Conservation (phyloP, 2,113 vertebrate genomes). For the Aphyosemion australe region DNA sequence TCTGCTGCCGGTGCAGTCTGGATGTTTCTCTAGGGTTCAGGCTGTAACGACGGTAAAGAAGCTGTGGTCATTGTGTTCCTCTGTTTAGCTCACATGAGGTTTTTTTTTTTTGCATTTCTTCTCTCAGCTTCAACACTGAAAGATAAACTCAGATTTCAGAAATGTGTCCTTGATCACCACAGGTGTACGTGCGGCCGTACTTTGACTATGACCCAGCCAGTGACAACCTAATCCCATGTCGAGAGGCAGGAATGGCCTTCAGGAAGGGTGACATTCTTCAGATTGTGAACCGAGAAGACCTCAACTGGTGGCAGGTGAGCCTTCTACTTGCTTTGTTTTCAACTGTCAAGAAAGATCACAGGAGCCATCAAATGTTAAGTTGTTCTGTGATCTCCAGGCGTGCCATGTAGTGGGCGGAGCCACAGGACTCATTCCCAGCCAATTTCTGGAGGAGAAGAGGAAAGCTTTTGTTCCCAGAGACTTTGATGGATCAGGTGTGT, state of each 20-base stretch:
- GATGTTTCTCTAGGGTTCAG: background rate
- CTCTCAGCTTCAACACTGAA: background rate
- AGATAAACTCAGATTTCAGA: background rate
- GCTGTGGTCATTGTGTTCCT: background rate
- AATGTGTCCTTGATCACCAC: constrained; percentile 32
- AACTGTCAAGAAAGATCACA: background rate
- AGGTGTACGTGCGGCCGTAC: constrained; percentile 97
- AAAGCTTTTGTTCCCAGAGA: constrained; percentile 97
- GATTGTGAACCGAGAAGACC: constrained; percentile 96
- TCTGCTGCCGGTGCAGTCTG: background rate
- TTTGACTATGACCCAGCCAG: constrained; percentile 96
- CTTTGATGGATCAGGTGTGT: constrained; percentile 90
- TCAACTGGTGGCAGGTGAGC: constrained; percentile 98
- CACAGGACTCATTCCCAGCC: constrained; percentile 96
- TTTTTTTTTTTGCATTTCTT: too few relatives aligned
- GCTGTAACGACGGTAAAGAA: background rate
- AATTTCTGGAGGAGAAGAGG: constrained; percentile 97
- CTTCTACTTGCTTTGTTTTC: background rate
- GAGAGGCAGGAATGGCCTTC: constrained; percentile 95
- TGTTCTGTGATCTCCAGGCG: constrained; percentile 76
- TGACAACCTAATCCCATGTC: constrained; percentile 96
- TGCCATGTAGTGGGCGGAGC: constrained; percentile 91
- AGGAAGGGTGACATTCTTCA: constrained; percentile 94
- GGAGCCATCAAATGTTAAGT: background rate
- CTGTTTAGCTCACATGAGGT: too few relatives aligned